Evolutionary conservation across 2,797 vertebrate species (phyloP).

Genomic region (Sebastolobus altivelis): DNA sequence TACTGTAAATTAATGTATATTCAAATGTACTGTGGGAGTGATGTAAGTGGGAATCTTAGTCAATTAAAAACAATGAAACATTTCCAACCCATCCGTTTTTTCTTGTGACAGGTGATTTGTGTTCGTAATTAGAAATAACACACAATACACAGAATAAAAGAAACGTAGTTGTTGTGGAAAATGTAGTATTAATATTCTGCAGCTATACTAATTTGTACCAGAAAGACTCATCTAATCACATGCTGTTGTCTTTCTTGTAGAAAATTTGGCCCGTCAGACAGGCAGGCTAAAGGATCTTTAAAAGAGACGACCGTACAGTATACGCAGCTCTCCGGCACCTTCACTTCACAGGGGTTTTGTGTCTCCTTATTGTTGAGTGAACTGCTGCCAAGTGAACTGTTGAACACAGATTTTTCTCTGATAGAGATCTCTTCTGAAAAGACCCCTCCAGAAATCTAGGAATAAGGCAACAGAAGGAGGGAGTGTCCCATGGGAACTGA

Average conservation of each 20-base stretch:
- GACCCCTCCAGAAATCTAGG: constrained; percentile 72
- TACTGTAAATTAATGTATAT: neutral
- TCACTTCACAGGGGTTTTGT: constrained; percentile 46
- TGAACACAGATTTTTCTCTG: constrained; percentile 77
- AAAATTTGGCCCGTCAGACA: neutral
- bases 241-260: constrained; percentile 11
- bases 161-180: neutral
- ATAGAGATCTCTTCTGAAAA: constrained; percentile 77
- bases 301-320: constrained; percentile 15
- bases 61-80: constrained; percentile 3
- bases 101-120: constrained; percentile 3
- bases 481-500: constrained; percentile 67
- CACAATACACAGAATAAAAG: neutral
- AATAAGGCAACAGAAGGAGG: constrained; percentile 82
- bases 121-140: constrained; percentile 13
- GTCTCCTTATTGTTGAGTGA: constrained; percentile 66
- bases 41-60: neutral
- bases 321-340: constrained; percentile 29
- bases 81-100: constrained; percentile 3
- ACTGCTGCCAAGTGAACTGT: constrained; percentile 79
- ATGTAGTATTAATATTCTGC: neutral
- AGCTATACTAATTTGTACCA: constrained; percentile 5
- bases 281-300: constrained; percentile 12
- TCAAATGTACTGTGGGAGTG: neutral
- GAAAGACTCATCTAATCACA: constrained; percentile 8